Evolutionary conservation across 2,888 invertebrate genomes (phyloP).

Genomic region (Sarcophaga variegata): DNA sequence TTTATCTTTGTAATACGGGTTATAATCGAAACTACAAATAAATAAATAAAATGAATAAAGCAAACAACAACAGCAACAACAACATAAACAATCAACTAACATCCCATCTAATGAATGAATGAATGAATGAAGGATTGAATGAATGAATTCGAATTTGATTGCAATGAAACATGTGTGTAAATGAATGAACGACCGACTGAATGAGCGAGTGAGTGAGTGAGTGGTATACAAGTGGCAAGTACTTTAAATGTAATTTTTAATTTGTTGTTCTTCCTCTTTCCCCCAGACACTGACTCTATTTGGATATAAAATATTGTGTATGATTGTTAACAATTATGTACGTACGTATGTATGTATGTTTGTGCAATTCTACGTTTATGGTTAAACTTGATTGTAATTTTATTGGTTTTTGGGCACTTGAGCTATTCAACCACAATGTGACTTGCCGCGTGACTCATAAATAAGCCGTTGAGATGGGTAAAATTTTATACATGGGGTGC

Average conservation of each 20-base stretch:
- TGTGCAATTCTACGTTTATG: conserved; percentile 36
- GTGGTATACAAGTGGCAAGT: conserved; percentile 22
- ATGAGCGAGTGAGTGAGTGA: conserved; percentile 26
- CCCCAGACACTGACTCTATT: not conserved
- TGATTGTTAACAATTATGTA: not conserved
- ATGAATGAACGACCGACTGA: conserved; percentile 31
- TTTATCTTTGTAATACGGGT: conserved; percentile 49
- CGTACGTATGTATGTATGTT: not conserved
- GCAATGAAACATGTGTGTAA: not conserved
- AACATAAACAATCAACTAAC: not conserved
- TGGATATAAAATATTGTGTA: not conserved
- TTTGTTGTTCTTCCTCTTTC: not conserved
- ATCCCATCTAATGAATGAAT: conserved; percentile 32
- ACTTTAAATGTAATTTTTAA: conserved; percentile 43
- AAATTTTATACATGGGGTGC: not conserved
- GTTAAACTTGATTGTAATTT: conserved; percentile 10
- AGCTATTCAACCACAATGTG: conserved; percentile 26
- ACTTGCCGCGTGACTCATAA: conserved; percentile 42
- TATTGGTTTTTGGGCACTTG: conserved; percentile 1
- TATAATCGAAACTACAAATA: conserved; percentile 44
- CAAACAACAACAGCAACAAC: conserved; percentile 1
- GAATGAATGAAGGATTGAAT: conserved; percentile 20
- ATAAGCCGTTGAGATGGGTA: not conserved
- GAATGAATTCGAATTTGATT: conserved; percentile 43
- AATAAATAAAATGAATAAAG: conserved; percentile 16